A percentile compares a stretch with the other conserved stretches of the same genome.
Conservation (phyloP, 1,140 invertebrate species). For the Zophobas morio region DNA sequence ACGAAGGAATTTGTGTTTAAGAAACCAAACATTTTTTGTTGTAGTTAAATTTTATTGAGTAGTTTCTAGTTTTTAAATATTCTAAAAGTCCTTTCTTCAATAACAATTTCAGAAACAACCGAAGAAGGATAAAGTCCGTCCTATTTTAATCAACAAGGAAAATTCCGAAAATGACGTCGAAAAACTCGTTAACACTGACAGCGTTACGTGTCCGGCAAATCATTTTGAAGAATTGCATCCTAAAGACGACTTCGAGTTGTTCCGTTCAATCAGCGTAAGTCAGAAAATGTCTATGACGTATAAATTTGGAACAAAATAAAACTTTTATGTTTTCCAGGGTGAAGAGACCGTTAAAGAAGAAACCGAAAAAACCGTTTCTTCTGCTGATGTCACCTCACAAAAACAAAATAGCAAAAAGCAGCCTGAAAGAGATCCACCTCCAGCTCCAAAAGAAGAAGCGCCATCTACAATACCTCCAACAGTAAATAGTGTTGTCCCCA, state of each 20-base stretch:
- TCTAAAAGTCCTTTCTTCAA: neutral
- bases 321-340: slow-evolving; percentile 11
- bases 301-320: neutral
- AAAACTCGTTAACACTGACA: slow-evolving; percentile 41
- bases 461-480: slow-evolving; percentile 50
- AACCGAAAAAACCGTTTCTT: slow-evolving; percentile 48
- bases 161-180: slow-evolving; percentile 51
- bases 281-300: slow-evolving; percentile 5
- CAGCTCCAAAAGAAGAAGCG: slow-evolving; percentile 6
- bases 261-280: slow-evolving; percentile 62
- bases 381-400: slow-evolving; percentile 53
- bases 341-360: slow-evolving; percentile 63
- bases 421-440: slow-evolving; percentile 54
- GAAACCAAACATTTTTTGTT: no score
- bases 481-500: slow-evolving; percentile 50
- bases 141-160: slow-evolving; percentile 64
- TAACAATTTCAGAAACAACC: slow-evolving; percentile 56
- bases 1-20: no score
- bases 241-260: slow-evolving; percentile 85
- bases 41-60: neutral
- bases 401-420: slow-evolving; percentile 66
- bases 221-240: slow-evolving; percentile 84
- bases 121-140: slow-evolving; percentile 61
- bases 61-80: neutral
- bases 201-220: slow-evolving; percentile 69